Conservation (phyloP, 2,113 vertebrate species). For the Calidris pugnax region DNA sequence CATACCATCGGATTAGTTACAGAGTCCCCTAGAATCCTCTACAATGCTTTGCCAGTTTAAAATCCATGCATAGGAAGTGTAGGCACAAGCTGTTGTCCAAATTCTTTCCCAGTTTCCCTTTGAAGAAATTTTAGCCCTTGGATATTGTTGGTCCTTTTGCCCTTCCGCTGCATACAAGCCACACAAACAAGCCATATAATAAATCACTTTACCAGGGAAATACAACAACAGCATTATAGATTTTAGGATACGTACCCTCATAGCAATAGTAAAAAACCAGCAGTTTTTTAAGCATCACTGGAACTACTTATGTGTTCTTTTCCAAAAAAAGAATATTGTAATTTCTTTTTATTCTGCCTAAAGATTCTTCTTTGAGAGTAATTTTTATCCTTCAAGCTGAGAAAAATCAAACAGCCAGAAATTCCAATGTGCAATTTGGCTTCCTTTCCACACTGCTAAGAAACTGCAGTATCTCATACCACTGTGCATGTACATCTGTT, state of each 20-base stretch:
- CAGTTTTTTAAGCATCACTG: neutral
- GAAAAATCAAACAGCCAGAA: neutral
- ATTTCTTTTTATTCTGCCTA: neutral
- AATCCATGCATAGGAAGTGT: neutral
- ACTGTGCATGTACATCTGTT: neutral
- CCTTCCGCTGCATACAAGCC: neutral
- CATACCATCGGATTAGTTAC: neutral
- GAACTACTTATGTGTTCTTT: neutral
- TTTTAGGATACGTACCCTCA: neutral
- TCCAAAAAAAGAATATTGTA: neutral
- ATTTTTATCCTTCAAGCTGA: neutral
- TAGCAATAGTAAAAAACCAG: neutral
- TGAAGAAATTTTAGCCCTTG: neutral
- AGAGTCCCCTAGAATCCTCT: neutral
- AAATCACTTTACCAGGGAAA: neutral
- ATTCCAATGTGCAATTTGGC: neutral
- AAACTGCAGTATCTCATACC: neutral
- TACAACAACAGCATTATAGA: neutral
- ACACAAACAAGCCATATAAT: neutral
- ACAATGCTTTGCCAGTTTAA: neutral
- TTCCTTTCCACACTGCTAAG: neutral
- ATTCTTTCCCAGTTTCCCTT: neutral
- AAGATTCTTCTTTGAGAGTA: neutral
- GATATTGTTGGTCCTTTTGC: neutral
- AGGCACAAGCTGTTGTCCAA: neutral